These are phyloP conservation scores for Chitala chitala DNA, from an alignment of 2,113 vertebrate species.

Conservation along the genomic window DNA sequence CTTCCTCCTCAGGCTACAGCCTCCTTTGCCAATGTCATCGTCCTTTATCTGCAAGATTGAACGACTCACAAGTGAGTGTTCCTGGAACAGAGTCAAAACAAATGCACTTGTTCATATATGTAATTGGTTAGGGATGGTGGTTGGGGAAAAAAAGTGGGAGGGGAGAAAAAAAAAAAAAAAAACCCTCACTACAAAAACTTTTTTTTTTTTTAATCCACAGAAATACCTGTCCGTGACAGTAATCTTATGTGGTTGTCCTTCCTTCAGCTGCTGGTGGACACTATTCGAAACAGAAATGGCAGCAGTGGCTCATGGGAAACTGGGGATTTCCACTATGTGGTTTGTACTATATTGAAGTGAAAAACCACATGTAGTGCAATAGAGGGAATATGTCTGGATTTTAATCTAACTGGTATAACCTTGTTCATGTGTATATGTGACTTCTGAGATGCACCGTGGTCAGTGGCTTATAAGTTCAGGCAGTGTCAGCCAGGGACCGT, in stretches of 20 bases:
- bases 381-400: not conserved
- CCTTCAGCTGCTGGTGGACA: slow-evolving; percentile 45
- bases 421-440: too few species aligned
- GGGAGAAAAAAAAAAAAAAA: not conserved
- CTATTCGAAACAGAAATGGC: slow-evolving; percentile 9
- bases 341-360: slow-evolving; percentile 27
- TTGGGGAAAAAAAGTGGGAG: too few species aligned
- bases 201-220: slow-evolving; percentile 23
- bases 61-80: slow-evolving; percentile 60
- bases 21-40: slow-evolving; percentile 54
- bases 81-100: not conserved
- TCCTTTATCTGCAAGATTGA: slow-evolving; percentile 58
- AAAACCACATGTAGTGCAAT: not conserved
- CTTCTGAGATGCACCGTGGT: too few species aligned
- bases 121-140: too few species aligned
- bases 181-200: not conserved
- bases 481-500: too few species aligned
- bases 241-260: slow-evolving; percentile 61
- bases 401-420: not conserved
- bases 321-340: slow-evolving; percentile 44
- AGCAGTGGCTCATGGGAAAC: slow-evolving; percentile 13
- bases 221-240: slow-evolving; percentile 40
- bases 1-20: slow-evolving; percentile 68
- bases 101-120: too few species aligned
- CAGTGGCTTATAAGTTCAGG: too few species aligned